Evolutionary conservation across 2,113 vertebrate species (phyloP).

Genomic region (Cariama cristata): DNA sequence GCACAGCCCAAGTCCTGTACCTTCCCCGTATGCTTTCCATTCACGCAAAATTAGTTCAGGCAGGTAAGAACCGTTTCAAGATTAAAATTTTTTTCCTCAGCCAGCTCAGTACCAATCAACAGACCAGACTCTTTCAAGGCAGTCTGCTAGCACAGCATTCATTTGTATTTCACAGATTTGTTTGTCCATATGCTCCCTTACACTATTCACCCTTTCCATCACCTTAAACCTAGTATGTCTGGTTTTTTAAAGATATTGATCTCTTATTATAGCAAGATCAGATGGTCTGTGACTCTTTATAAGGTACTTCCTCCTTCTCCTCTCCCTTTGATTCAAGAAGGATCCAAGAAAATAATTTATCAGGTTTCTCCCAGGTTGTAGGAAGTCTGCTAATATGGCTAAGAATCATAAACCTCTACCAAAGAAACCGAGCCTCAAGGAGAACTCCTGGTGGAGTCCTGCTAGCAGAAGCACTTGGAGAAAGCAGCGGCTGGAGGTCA

Average conservation of each 20-base stretch:
- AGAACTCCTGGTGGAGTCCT: background rate
- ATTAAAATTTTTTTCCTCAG: background rate
- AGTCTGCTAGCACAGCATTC: background rate
- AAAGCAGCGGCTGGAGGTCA: background rate
- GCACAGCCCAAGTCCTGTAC: background rate
- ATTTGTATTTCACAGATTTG: slow-evolving; percentile 21
- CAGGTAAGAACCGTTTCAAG: background rate
- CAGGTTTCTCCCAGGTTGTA: background rate
- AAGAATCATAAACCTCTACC: background rate
- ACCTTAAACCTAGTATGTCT: background rate
- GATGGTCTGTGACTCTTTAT: background rate
- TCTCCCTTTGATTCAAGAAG: background rate
- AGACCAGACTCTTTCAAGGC: background rate
- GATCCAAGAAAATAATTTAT: background rate
- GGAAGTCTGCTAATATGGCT: background rate
- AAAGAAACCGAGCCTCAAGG: background rate
- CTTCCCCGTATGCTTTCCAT: background rate
- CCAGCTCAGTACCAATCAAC: background rate
- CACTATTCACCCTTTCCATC: background rate
- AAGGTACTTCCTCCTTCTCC: background rate
- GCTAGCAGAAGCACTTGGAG: background rate
- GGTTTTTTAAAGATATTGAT: background rate
- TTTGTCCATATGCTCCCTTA: background rate
- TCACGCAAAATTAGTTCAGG: background rate
- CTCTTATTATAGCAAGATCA: background rate